These are phyloP conservation scores for Clamator glandarius DNA, from an alignment of 2,797 vertebrate species.

Conservation along the genomic window DNA sequence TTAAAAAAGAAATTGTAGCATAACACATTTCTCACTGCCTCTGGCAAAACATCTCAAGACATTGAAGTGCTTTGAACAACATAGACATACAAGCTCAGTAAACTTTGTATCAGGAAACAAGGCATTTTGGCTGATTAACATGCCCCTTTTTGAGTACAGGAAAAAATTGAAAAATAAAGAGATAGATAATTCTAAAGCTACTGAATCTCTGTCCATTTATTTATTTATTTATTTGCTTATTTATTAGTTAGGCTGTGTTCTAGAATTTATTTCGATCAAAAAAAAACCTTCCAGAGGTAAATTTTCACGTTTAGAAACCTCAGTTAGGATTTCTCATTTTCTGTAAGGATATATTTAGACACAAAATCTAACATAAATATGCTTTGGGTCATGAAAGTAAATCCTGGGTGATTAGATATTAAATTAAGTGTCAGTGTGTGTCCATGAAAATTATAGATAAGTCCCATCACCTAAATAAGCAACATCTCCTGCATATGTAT, in stretches of 20 bases:
- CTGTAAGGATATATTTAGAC: background rate
- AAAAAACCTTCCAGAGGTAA: background rate
- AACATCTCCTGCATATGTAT: background rate
- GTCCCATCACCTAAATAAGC: background rate
- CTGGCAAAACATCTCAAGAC: slow-evolving; percentile 69
- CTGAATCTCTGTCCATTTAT: background rate
- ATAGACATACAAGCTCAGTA: slow-evolving; percentile 44
- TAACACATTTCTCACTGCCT: slow-evolving; percentile 78
- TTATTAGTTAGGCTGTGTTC: background rate
- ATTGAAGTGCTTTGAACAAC: slow-evolving; percentile 45
- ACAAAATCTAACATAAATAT: no score
- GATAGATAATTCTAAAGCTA: background rate
- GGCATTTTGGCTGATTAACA: slow-evolving; percentile 21
- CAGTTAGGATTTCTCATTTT: background rate
- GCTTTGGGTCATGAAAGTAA: background rate
- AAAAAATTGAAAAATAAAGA: background rate
- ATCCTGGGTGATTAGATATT: background rate
- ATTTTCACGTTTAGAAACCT: background rate
- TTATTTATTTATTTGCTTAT: background rate
- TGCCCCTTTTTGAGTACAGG: background rate
- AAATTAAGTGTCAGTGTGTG: background rate
- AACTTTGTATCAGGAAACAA: slow-evolving; percentile 22
- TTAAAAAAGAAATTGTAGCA: slow-evolving; percentile 58
- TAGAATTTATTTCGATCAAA: slow-evolving; percentile 39
- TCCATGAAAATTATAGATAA: background rate